A percentile compares a stretch with the other conserved stretches of the same genome.
Conservation (phyloP, 1,140 invertebrate genomes). For the Acromyrmex echinatior region DNA sequence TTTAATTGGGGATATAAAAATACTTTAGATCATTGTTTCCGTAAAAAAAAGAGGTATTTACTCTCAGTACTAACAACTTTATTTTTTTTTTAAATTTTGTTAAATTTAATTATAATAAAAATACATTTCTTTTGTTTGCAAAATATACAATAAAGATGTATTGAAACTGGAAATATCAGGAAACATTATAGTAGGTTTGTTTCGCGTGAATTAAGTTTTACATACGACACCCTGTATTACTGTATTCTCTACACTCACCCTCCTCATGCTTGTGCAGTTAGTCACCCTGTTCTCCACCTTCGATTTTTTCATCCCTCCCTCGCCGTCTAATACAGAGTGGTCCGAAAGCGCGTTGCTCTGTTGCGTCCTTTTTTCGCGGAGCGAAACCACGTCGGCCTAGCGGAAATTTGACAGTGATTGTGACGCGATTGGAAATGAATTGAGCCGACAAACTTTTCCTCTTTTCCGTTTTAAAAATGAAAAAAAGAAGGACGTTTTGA, state of each 20-base stretch:
- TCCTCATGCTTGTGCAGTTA: conserved; percentile 77
- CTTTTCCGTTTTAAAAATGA: not conserved
- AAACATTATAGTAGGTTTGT: not conserved
- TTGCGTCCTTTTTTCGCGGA: conserved; percentile 33
- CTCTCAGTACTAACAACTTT: not conserved
- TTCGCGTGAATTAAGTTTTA: conserved; percentile 41
- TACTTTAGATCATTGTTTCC: too few relatives aligned
- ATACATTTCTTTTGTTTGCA: not conserved
- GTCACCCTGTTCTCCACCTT: conserved; percentile 80
- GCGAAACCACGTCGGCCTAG: conserved; percentile 43
- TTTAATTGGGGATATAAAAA: too few relatives aligned
- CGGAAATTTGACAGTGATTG: conserved; percentile 73
- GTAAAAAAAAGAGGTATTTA: too few relatives aligned
- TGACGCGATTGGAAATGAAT: conserved; percentile 42
- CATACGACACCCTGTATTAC: conserved; percentile 70
- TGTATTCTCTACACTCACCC: conserved; percentile 79
- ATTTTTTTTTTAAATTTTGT: not conserved
- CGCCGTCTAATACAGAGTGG: conserved; percentile 70
- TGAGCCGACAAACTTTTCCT: conserved; percentile 27
- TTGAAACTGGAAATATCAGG: not conserved
- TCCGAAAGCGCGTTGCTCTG: conserved; percentile 68
- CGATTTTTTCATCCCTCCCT: conserved; percentile 76
- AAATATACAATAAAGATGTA: not conserved
- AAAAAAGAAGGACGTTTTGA: not conserved
- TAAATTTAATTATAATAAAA: not conserved